Evolutionary conservation across 2,888 invertebrate species (phyloP), one percentile per base, ranked within the genome.

Genomic region (Drosophila crucigera): DNA sequence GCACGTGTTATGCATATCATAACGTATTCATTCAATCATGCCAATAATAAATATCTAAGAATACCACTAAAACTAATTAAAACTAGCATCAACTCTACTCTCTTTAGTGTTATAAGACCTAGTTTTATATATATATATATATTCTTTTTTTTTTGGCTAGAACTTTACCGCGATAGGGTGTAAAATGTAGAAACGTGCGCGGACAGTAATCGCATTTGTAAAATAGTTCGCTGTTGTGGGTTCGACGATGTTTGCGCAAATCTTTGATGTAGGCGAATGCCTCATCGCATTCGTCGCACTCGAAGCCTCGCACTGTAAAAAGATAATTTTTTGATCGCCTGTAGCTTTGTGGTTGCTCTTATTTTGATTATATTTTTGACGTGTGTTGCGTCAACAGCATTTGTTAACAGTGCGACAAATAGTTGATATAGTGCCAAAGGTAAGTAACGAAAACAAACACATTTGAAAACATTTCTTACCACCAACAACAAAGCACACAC

Each of bases 131-230:
- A 35, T 35, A 35, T 33, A 6, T 30, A 30, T 30, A 30, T 30
- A 30, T 30, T 30, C 1, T 5, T 49, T n/a, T 22, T n/a, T 22
- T 22, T 56, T 11, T 30, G 33, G 49, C 35, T 55, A 41, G 16
- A 58, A 80, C 74, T 80, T 91, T 91, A 91, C 91, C 91, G 68
- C 78, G 83, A 68, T 80, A 88, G 31, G 79, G 79, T 66, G 85
- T 87, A 83, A 85, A 91, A 72, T 89, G 91, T 70, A 80, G 71
- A 84, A 91, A 91, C 9, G 91, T 80, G 61, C 80, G 80, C 35
- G 89, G 75, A 71, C 91, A 91, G 62, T 82, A 56, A 50, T 81
- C 80, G 63, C 91, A 91, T 72, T 91, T 91, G 90, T 91, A 91
- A 91, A 91, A 91, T 50, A 78, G 67, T 62, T 91, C 82, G 43